A percentile compares a stretch with the other conserved stretches of the same genome.
phyloP scores from a whole-genome alignment of 2,797 vertebrate genomes.

The Limosa lapponica region DNA sequence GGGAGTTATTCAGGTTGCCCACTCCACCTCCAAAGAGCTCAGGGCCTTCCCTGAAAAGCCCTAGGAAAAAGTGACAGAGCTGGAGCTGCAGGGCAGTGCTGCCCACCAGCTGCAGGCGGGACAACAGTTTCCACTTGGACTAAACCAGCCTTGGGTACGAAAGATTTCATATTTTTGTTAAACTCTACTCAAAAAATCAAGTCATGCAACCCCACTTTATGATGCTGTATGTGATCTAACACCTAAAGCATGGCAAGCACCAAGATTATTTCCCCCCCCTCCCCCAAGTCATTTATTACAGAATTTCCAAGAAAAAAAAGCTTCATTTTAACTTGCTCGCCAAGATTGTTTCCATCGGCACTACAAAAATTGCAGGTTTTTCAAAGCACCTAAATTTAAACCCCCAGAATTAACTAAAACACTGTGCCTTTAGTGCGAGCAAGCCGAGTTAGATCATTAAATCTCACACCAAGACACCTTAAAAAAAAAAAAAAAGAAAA shows the following conservation, averaged over 20 bases:
- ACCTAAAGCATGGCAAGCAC: background rate
- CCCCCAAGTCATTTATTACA: background rate
- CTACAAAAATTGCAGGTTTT: background rate
- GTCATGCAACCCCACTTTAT: background rate
- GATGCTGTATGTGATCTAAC: background rate
- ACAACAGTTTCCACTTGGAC: background rate
- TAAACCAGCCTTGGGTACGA: background rate
- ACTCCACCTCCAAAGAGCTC: constrained; percentile 11
- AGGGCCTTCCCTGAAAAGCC: background rate
- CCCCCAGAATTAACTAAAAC: background rate
- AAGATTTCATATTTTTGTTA: background rate
- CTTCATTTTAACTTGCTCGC: background rate
- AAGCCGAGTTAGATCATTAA: constrained; percentile 40
- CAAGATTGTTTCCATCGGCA: background rate
- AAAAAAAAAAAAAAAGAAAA: background rate
- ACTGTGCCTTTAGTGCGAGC: background rate
- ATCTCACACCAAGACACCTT: constrained; percentile 58
- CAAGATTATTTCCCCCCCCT: too few relatives aligned
- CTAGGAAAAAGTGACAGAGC: constrained; percentile 23
- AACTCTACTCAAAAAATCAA: background rate
- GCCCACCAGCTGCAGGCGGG: background rate
- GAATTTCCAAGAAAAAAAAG: background rate
- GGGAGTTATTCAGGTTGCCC: constrained; percentile 26
- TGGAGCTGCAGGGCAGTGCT: background rate
- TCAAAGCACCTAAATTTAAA: background rate